Percentiles rank a stretch among this genome's conserved stretches.
These are phyloP conservation scores for Meles meles DNA, from an alignment of 2,113 vertebrate genomes.

Conservation along the genomic window DNA sequence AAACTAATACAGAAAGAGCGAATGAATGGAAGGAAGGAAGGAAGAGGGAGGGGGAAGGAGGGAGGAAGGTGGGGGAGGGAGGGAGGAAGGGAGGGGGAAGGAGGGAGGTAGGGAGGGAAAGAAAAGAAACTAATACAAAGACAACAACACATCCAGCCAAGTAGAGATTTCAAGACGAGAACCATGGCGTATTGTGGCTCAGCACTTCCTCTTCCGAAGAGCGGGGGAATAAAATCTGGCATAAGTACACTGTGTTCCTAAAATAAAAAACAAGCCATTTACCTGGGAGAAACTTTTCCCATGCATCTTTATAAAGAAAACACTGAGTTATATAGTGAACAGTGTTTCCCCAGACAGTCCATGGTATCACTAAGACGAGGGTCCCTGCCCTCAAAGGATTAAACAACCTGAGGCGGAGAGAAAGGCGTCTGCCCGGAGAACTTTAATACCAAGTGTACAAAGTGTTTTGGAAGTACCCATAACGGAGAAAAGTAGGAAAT, in stretches of 20 bases:
- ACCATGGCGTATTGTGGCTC: neutral
- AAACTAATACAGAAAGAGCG: too few relatives aligned
- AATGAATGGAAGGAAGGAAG: too few relatives aligned
- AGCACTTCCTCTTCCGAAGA: neutral
- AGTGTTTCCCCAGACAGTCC: neutral
- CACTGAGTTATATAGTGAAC: neutral
- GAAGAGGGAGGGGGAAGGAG: too few relatives aligned
- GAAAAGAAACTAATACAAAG: neutral
- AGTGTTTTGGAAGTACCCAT: neutral
- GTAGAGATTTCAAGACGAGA: neutral
- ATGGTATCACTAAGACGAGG: neutral
- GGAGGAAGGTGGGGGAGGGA: accelerated
- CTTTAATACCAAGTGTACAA: neutral
- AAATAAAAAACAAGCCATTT: neutral
- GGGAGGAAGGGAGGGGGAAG: too few relatives aligned
- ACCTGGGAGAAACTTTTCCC: neutral
- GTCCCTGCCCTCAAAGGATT: neutral
- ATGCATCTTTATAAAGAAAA: neutral
- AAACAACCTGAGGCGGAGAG: neutral
- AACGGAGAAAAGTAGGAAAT: neutral
- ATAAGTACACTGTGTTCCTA: neutral
- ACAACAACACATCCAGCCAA: neutral
- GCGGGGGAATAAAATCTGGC: neutral
- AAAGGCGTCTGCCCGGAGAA: neutral
- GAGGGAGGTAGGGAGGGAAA: too few relatives aligned